A percentile compares a stretch with the other conserved stretches of the same genome.
Evolutionary conservation across 2,797 vertebrate genomes (phyloP).

Genomic region (Cynopterus sphinx): DNA sequence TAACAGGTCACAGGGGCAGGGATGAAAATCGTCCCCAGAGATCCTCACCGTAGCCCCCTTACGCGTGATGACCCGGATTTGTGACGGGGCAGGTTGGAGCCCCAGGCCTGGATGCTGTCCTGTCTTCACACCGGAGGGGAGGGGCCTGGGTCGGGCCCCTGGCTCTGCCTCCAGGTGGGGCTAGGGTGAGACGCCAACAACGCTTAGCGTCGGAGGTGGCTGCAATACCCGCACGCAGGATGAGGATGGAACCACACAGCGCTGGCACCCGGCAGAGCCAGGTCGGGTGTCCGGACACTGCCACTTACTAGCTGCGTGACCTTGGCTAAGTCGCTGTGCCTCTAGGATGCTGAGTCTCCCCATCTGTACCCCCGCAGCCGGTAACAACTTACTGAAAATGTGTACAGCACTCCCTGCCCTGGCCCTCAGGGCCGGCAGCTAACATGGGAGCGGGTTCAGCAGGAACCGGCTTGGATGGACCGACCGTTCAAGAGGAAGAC

Average conservation of each 20-base stretch:
- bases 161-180: background rate
- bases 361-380: background rate
- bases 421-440: no score
- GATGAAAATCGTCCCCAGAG: background rate
- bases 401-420: no score
- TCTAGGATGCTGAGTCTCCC: background rate
- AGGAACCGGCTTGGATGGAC: background rate
- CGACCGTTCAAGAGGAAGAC: background rate
- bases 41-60: background rate
- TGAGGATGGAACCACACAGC: background rate
- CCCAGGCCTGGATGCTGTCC: background rate
- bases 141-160: background rate
- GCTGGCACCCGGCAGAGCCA: background rate
- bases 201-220: background rate
- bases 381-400: no score
- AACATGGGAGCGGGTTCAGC: no score
- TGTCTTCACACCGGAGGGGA: background rate
- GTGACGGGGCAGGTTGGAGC: fast-evolving
- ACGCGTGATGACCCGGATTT: fast-evolving
- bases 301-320: background rate
- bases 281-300: background rate
- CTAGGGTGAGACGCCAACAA: background rate
- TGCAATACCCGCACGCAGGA: fast-evolving
- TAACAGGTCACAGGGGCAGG: background rate
- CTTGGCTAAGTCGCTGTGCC: no score